Conservation (phyloP, 2,888 invertebrate species). For the Paralinhomoeus sp. region DNA sequence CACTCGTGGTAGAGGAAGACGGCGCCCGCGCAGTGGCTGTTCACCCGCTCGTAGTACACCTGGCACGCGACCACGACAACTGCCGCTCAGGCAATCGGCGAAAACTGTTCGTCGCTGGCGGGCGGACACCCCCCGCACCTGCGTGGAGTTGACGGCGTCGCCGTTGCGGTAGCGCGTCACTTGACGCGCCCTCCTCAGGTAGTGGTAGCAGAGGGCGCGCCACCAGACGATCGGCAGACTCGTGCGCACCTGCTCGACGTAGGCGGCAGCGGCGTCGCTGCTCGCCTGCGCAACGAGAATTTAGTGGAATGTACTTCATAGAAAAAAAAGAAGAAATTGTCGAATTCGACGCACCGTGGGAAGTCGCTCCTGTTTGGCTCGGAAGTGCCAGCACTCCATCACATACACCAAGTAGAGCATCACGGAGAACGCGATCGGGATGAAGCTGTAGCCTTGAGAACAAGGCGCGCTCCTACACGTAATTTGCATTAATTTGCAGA, state of each 20-base stretch:
- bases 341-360: too few species aligned
- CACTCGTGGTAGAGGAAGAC: conserved; percentile 53
- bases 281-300: too few species aligned
- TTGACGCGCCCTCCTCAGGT: conserved; percentile 48
- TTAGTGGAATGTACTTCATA: too few species aligned
- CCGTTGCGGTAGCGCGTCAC: conserved; percentile 46
- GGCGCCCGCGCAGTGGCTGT: conserved; percentile 51
- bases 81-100: too few species aligned
- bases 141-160: conserved; percentile 55
- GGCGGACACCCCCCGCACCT: conserved; percentile 28
- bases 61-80: too few species aligned
- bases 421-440: conserved; percentile 53
- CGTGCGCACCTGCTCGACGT: conserved; percentile 42
- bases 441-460: conserved; percentile 56
- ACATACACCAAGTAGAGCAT: conserved; percentile 55
- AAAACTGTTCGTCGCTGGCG: too few species aligned
- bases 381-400: conserved; percentile 57
- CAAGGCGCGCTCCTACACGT: conserved; percentile 39
- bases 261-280: too few species aligned
- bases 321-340: too few species aligned
- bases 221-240: conserved; percentile 60
- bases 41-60: conserved; percentile 56
- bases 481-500: too few species aligned
- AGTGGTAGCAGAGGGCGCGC: conserved; percentile 64
- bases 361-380: too few species aligned